Evolutionary conservation across 64 coral and sea anemone genomes (phyloP).

Genomic region (Montipora sp.): DNA sequence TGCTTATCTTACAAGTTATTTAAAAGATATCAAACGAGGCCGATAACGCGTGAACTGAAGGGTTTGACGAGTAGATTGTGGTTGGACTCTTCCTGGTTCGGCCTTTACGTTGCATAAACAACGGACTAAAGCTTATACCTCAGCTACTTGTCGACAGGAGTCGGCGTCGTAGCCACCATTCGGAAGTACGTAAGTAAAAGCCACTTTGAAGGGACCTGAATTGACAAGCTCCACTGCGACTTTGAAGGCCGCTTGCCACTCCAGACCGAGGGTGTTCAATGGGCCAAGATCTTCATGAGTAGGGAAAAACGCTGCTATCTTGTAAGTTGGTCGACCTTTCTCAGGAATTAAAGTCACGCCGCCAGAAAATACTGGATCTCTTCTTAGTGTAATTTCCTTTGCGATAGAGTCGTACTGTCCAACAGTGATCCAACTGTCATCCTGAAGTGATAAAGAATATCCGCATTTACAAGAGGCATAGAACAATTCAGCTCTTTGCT

Average conservation of each 20-base stretch:
- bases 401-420: constrained; percentile 79
- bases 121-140: constrained; percentile 52
- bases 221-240: constrained; percentile 77
- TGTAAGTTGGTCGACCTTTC: constrained; percentile 90
- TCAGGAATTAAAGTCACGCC: constrained; percentile 84
- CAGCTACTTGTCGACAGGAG: constrained; percentile 62
- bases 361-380: constrained; percentile 88
- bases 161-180: constrained; percentile 68
- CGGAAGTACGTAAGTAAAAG: constrained; percentile 80
- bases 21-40: background rate
- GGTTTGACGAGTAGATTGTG: background rate
- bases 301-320: constrained; percentile 98
- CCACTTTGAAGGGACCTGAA: constrained; percentile 85
- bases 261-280: constrained; percentile 74
- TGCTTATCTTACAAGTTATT: background rate
- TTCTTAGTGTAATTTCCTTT: constrained; percentile 79
- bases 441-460: constrained; percentile 17
- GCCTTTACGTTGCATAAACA: background rate
- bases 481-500: too few species aligned
- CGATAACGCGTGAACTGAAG: background rate
- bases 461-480: too few species aligned
- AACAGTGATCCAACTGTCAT: constrained; percentile 92
- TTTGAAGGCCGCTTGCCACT: constrained; percentile 92
- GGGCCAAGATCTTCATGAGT: constrained; percentile 75
- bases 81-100: background rate